phyloP scores from a whole-genome alignment of 2,797 vertebrate genomes.

The Meriones psammophilus region DNA sequence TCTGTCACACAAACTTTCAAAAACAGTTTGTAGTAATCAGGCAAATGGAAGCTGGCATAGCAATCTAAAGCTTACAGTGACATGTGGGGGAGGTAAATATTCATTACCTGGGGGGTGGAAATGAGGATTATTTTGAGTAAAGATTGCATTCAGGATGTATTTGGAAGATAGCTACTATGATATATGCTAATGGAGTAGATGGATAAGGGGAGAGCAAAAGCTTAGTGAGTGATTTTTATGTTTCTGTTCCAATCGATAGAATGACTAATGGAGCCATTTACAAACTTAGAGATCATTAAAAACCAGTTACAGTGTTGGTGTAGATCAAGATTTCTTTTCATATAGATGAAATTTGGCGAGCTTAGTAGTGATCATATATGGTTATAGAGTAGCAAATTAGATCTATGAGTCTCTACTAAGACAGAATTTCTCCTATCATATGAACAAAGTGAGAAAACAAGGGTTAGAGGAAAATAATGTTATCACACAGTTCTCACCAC shows the following conservation, averaged over 20 bases:
- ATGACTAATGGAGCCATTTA: neutral
- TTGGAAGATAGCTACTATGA: neutral
- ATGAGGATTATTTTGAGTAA: neutral
- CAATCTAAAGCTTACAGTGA: neutral
- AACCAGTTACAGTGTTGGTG: neutral
- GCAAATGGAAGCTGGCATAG: neutral
- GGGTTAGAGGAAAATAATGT: neutral
- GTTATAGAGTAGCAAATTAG: neutral
- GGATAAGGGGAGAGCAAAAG: neutral
- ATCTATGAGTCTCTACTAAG: neutral
- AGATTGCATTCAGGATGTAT: neutral
- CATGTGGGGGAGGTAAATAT: neutral
- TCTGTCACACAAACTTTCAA: neutral
- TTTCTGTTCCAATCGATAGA: neutral
- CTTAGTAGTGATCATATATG: neutral
- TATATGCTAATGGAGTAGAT: neutral
- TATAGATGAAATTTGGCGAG: slow-evolving; percentile 3
- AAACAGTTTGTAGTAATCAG: neutral
- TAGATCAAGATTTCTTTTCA: neutral
- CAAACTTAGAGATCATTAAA: slow-evolving; percentile 32
- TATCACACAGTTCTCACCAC: neutral
- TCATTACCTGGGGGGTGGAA: neutral
- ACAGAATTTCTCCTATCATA: neutral
- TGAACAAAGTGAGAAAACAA: neutral
- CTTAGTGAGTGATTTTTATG: neutral